Base-by-base conservation (phyloP, 2,113 vertebrate species). In the Ophthalmolycus amberensis region DNA sequence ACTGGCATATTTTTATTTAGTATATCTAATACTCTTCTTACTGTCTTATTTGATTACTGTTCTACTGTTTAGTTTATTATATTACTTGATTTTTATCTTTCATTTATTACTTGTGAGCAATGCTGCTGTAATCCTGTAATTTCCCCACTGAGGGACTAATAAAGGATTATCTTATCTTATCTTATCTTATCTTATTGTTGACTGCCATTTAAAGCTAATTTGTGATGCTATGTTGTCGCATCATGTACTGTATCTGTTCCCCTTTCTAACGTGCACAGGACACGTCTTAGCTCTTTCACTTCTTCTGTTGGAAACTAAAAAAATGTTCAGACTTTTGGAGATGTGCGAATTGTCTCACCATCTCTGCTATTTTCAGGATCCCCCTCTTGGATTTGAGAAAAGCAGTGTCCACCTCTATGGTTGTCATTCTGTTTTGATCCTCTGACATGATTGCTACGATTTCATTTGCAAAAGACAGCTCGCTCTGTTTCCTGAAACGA, bases 381-480 rank as follows among this genome's bases (percentile, higher is more conserved):
- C 94, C 91, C 77, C 91, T 90, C 69, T 37, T 80, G 46, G 94
- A 93, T 76, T 84, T 92, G 76, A 95, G 68, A 71, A 95, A 95
- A 22, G 71, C 34, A 1, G 11, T 5, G 75, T 95, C 87, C 38
- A 93, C 14, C 9, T 94, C 93, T 77, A 93, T 58, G 18, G 38
- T 2, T 29, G 42, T 34, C 10, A 5, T 44, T 73, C 48, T 65
- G 10, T 44, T 75, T 6, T 42, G 16, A 40, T 68, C 48, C 8
- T 65, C 76, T 62, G 75, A 71, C 77, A 78, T 65, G 62, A 25
- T 58, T 58, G 77, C 0, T 52, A 37, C 2, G 29, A 50, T 64
- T 73, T 69, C 32, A 62, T 37, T 12, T 62, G 22, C 29, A 68
- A 46, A 77, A 62, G 18, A 42, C 54, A 58, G 27, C n/a, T 52